Base-by-base conservation (phyloP, 2,888 invertebrate genomes). In the Sphaeridia pumilis region DNA sequence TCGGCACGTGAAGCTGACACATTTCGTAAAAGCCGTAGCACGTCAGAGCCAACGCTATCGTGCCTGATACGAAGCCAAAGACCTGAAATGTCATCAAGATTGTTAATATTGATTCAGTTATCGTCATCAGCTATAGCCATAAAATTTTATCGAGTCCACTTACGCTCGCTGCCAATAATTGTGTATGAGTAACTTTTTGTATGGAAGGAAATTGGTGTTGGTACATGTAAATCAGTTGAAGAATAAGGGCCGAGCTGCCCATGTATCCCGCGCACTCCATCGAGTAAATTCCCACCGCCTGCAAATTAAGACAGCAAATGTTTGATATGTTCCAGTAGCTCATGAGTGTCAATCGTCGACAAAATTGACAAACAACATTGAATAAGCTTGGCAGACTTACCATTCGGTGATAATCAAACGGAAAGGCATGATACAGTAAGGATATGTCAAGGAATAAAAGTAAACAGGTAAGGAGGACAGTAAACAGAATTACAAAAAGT, bases 401-500 rank as follows among this genome's bases (percentile, higher is more conserved):
- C 77, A 84, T 73, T 76, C 80, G 82, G 64, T 80, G 79, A 83
- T 83, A 84, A 70, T 83, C 82, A 69, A 84, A 79, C 65, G 83
- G 84, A 72, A 84, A 83, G 73, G 83, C 76, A 72, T 83, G 80
- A 69, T 82, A 77, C 69, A 83, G 78, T 70, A 83, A 82, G 66
- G 83, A 83, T 73, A 84, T 80, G 76, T 83, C 83, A 70, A 84
- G 79, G 76, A 84, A 83, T 69, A 84, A 76, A 72, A 84, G 77
- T 68, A 82, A 75, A 70, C 79, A 78, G 60, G 83, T 83, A 70
- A 83, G 77, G 67, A 84, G 77, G 67, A 83, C 74, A 70, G 82
- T 82, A 73, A 84, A 78, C 67, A 84, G 75, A 65, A 82, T 79
- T 68, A 83, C 80, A 71, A 84, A 84, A 75, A 84, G 77, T 81